Evolutionary conservation across 2,797 vertebrate species (phyloP), one percentile per base, ranked within the genome.

Genomic region (Harpagifer antarcticus): DNA sequence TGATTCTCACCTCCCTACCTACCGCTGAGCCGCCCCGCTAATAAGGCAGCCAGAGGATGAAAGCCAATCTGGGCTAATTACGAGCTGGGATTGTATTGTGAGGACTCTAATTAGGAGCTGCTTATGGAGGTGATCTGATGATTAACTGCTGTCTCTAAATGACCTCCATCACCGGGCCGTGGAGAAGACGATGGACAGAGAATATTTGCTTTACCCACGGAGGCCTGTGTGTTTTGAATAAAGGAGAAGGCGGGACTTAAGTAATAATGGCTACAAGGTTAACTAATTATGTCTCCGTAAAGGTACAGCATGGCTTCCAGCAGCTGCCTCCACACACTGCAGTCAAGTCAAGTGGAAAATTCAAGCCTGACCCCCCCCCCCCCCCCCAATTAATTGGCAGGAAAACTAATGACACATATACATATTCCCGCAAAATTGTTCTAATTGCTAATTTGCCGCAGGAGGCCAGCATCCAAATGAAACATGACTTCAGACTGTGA

Each of bases 381-480:
- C 33, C 5, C 33, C 5, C 33, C n/a, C n/a, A n/a, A 97, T 97
- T 98, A 98, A 98, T 98, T 97, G 97, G 96, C 95, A 96, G 95
- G 95, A 95, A 96, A 96, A 96, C 96, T 97, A 97, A 97, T 98
- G 97, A 98, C 97, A 98, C 96, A 98, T 95, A 98, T 97, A 98
- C 96, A 97, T 96, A 97, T 97, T 97, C 95, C 66, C 77, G 68
- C 89, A 96, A 97, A 98, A 97, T 96, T 98, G 96, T 96, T 97
- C 96, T 98, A 98, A 98, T 98, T 99, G 97, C 97, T 98, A 97
- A 98, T 98, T 97, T 97, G 96, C 96, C 93, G 91, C 96, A 97
- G 88, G 95, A 96, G 96, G 95, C 92, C 95, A 93, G 94, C 95
- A 97, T 96, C 95, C 95, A 97, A 97, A 98, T 97, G 94, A 97